Conservation (phyloP, 2,113 vertebrate species). For the Ornithorhynchus anatinus region DNA sequence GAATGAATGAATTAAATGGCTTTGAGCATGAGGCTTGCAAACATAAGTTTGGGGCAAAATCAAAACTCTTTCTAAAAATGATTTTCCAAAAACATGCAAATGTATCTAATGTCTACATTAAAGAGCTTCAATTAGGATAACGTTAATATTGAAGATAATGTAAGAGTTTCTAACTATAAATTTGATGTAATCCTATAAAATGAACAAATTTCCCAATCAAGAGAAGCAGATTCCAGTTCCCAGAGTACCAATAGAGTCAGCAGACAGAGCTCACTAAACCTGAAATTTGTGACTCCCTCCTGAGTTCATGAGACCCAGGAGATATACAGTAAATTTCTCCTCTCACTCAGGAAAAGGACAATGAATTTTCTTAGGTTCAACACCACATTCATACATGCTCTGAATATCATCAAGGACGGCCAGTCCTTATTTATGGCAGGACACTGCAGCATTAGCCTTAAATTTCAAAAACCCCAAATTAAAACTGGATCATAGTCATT, state of each 20-base stretch:
- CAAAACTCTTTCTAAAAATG: no score
- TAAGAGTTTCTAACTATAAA: background rate
- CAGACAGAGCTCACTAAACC: background rate
- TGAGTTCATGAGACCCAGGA: background rate
- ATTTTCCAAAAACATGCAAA: no score
- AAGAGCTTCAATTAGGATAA: slow-evolving; percentile 31
- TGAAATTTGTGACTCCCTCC: background rate
- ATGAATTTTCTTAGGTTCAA: slow-evolving; percentile 27
- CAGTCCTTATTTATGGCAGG: slow-evolving; percentile 5
- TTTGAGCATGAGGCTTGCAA: no score
- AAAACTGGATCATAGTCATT: background rate
- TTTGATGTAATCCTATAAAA: slow-evolving; percentile 18
- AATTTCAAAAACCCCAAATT: background rate
- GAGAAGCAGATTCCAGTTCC: background rate
- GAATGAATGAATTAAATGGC: no score
- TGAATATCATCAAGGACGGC: slow-evolving; percentile 5
- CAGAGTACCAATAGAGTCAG: background rate
- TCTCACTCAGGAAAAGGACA: background rate
- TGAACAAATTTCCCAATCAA: background rate
- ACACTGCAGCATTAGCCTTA: background rate
- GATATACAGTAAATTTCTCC: slow-evolving; percentile 10
- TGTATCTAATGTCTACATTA: no score
- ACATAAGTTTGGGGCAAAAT: no score
- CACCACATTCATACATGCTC: slow-evolving; percentile 2
- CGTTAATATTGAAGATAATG: no score